Evolutionary conservation across 2,888 invertebrate species (phyloP), one percentile per base, ranked within the genome.

Genomic region (Glaucopsyche alexis): DNA sequence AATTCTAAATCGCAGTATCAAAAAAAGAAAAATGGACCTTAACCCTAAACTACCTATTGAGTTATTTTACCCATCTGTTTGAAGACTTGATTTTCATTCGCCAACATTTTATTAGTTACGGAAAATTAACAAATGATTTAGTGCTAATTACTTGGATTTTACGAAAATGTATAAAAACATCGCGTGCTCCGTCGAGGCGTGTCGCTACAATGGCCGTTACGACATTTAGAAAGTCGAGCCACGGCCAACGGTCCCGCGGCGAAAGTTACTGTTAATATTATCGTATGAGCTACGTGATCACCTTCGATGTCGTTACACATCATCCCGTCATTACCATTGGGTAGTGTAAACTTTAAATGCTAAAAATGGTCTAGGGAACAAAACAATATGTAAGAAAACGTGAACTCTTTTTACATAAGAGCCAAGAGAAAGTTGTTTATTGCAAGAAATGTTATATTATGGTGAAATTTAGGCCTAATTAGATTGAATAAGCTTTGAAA

Each of bases 141-240:
- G 16, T 38, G 29, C 29, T 66, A 42, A 42, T 69, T n/a, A 42
- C 19, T 49, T 19, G 13, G 86, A 91, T 91, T 91, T 84, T 52
- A 85, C 86, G 84, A 86, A 86, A 81, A 86, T 85, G 81, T 78
- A 79, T 83, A 84, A 87, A 87, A 88, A 89, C 84, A 86, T 91
- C 88, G 92, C 92, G 90, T 90, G 91, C 86, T 78, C 79, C 83
- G 84, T 75, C 82, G 84, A 85, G 85, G 82, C 86, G 85, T 87
- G 86, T 86, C 86, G 88, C 87, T 29, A 89, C 91, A 90, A 90
- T 89, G 84, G 87, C 79, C 82, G 79, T 92, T 92, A 91, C 91
- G 87, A 91, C 86, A 91, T 81, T 91, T 91, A 91, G 93, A 93
- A 93, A 93, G 93, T 87, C 84, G 84, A 84, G 81, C 87, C 91